Conservation (phyloP, 2,113 vertebrate genomes). For the Agelaius tricolor region DNA sequence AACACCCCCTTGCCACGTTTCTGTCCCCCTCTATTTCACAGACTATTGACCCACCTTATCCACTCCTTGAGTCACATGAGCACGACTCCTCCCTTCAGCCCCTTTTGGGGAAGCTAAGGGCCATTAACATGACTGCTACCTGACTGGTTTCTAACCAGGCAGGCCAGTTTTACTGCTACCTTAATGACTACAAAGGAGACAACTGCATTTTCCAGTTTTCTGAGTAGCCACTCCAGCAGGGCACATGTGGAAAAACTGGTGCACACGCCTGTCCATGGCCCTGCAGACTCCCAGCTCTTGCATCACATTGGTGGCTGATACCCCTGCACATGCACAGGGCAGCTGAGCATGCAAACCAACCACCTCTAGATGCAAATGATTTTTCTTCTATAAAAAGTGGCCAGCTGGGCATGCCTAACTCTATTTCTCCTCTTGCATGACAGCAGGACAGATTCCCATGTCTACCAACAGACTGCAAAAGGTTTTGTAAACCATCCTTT, state of each 20-base stretch:
- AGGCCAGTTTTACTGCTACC: constrained; percentile 16
- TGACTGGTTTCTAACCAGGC: constrained; percentile 38
- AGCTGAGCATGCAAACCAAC: background rate
- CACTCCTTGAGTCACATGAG: background rate
- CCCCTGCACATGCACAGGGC: background rate
- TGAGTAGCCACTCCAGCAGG: background rate
- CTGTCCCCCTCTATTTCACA: background rate
- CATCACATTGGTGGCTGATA: background rate
- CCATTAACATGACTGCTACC: background rate
- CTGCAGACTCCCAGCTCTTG: background rate
- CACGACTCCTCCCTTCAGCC: background rate
- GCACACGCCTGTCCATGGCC: background rate
- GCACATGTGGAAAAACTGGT: background rate
- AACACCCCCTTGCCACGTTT: background rate
- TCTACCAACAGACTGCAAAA: background rate
- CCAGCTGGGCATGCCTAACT: background rate
- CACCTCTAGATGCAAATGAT: background rate
- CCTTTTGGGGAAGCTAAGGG: background rate
- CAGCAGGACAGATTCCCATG: background rate
- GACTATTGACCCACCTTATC: background rate
- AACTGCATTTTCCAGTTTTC: constrained; percentile 37
- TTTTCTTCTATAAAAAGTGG: background rate
- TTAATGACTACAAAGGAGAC: background rate
- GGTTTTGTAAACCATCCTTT: background rate
- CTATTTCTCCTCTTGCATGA: background rate